Evolutionary conservation across 2,797 vertebrate species (phyloP).

Genomic region (Leuciscus waleckii): DNA sequence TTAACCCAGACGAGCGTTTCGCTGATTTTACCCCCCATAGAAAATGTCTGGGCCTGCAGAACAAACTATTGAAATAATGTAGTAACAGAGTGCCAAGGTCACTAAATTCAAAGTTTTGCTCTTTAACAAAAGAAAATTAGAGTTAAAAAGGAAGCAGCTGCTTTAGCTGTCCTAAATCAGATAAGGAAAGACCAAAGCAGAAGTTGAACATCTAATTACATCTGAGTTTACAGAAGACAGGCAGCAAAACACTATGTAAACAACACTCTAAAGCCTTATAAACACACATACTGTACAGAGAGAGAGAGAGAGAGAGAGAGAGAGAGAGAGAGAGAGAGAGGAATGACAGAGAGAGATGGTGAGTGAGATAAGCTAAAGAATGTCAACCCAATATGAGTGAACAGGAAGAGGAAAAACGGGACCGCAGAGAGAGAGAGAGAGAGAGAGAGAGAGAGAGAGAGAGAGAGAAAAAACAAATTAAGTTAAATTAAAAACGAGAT

Average conservation of each 20-base stretch:
- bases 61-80: background rate
- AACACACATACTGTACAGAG: constrained; percentile 22
- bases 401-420: background rate
- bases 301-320: background rate
- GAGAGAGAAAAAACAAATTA: too few relatives aligned
- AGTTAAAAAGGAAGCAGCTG: too few relatives aligned
- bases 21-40: background rate
- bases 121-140: background rate
- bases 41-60: background rate
- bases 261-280: constrained; percentile 42
- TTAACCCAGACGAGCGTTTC: background rate
- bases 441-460: background rate
- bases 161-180: constrained; percentile 28
- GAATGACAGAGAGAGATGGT: background rate
- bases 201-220: constrained; percentile 48
- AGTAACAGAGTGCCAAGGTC: background rate
- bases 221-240: constrained; percentile 50
- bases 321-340: background rate
- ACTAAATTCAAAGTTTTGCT: background rate
- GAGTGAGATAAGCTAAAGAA: constrained; percentile 8
- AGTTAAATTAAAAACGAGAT: too few relatives aligned
- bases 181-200: constrained; percentile 35
- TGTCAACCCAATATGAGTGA: background rate
- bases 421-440: background rate
- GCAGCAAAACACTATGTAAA: constrained; percentile 46